A percentile compares a stretch with the other conserved stretches of the same genome.
Evolutionary conservation across 2,113 vertebrate species (phyloP).

Genomic region (Apistogramma diplotaenia): DNA sequence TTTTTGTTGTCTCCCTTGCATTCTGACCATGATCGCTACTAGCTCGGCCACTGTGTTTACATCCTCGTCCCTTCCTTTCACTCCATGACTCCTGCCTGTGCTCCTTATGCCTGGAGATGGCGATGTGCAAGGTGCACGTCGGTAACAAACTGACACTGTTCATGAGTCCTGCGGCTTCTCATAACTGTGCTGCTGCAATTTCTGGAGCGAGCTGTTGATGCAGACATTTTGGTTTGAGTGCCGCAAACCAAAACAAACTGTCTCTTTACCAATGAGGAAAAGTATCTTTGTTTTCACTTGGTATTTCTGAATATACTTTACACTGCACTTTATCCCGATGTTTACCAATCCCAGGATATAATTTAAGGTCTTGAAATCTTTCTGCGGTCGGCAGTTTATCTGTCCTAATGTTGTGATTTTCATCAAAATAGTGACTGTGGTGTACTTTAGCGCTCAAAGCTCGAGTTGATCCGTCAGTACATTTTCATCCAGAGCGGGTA

Average conservation of each 20-base stretch:
- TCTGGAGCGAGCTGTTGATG: not conserved
- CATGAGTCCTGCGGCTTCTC: slow-evolving; percentile 25
- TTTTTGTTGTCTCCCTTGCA: not conserved
- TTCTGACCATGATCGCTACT: not conserved
- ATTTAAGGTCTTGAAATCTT: not conserved
- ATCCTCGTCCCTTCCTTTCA: not conserved
- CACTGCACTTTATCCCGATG: slow-evolving; percentile 19
- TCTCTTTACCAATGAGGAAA: not conserved
- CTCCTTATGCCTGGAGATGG: not conserved
- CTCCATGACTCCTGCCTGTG: not conserved
- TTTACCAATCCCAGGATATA: not conserved
- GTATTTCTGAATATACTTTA: slow-evolving; percentile 12
- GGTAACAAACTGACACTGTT: slow-evolving; percentile 11
- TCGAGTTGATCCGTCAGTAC: slow-evolving; percentile 13
- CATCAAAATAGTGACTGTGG: not conserved
- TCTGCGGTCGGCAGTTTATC: not conserved
- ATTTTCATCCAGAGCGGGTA: slow-evolving; percentile 35
- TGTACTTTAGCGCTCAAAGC: slow-evolving; percentile 7
- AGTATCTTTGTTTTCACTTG: not conserved
- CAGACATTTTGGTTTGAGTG: not conserved
- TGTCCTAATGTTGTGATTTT: not conserved
- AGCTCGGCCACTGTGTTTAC: slow-evolving; percentile 7
- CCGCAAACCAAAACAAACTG: slow-evolving; percentile 16
- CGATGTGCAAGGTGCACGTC: slow-evolving; percentile 8
- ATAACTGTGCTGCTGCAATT: not conserved